Conservation (phyloP, 2,113 vertebrate genomes). For the Dendrocopos noguchii region DNA sequence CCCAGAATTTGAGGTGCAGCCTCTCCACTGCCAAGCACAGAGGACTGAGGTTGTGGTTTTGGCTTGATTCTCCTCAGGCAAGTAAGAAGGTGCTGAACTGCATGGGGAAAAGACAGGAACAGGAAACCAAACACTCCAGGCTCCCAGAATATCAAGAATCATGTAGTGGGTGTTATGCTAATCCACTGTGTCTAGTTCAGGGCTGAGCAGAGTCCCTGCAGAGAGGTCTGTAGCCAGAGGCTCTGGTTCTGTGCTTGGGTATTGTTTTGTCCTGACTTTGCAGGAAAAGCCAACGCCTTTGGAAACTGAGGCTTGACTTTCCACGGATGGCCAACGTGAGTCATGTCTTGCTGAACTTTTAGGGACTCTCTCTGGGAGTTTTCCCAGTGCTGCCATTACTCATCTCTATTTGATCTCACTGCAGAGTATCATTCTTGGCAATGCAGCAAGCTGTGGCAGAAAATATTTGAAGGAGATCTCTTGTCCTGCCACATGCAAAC, state of each 20-base stretch:
- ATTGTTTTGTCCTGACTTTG: background rate
- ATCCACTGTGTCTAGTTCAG: rapidly evolving
- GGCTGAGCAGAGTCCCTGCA: background rate
- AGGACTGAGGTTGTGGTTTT: background rate
- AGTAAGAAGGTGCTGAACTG: background rate
- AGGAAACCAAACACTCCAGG: background rate
- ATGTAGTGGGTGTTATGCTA: background rate
- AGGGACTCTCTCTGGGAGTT: background rate
- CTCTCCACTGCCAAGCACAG: too few relatives aligned
- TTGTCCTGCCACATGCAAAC: background rate
- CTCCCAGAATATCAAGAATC: background rate
- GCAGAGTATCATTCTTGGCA: background rate
- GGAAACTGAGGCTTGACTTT: background rate
- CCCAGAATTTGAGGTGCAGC: too few relatives aligned
- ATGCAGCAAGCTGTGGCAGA: background rate
- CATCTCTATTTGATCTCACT: background rate
- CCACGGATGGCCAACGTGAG: background rate
- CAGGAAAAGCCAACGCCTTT: background rate
- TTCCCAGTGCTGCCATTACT: background rate
- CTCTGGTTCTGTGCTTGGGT: too few relatives aligned
- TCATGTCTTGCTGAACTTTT: background rate
- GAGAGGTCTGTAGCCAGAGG: background rate
- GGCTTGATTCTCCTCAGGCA: background rate
- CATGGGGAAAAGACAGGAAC: background rate
- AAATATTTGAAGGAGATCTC: background rate